A percentile compares a stretch with the other conserved stretches of the same genome.
Conservation (phyloP, 2,797 vertebrate genomes). For the Hybognathus amarus region DNA sequence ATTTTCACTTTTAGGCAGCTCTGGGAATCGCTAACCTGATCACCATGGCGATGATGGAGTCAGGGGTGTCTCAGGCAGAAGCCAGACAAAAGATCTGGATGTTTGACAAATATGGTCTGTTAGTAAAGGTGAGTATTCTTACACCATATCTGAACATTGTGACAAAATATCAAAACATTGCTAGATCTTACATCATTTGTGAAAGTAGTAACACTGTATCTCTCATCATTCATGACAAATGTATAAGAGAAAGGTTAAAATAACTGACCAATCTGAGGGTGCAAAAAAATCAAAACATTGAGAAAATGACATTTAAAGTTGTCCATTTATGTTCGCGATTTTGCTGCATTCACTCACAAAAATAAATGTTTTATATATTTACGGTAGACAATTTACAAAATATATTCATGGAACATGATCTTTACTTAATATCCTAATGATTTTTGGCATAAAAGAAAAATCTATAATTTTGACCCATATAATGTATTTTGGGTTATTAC, state of each 20-base stretch:
- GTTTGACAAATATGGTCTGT: constrained; percentile 91
- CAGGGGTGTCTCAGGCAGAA: constrained; percentile 80
- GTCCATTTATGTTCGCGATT: no score
- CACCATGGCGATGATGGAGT: constrained; percentile 93
- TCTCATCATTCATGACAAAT: neutral
- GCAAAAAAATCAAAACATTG: no score
- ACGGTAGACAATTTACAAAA: no score
- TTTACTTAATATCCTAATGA: no score
- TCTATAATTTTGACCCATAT: no score
- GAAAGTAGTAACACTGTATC: neutral
- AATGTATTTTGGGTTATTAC: no score
- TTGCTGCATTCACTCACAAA: no score
- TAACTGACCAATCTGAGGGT: neutral
- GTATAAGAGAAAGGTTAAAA: neutral
- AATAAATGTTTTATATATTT: no score
- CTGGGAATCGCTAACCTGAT: constrained; percentile 97
- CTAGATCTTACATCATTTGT: neutral
- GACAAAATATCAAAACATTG: neutral
- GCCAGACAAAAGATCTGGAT: constrained; percentile 91
- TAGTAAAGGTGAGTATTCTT: constrained; percentile 82
- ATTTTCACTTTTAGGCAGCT: constrained; percentile 81
- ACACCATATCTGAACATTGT: neutral
- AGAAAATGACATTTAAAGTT: no score
- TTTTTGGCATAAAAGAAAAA: no score
- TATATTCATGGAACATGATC: no score